Evolutionary conservation across 2,113 vertebrate genomes (phyloP), one percentile per base, ranked within the genome.

Genomic region (Lasiurus borealis): DNA sequence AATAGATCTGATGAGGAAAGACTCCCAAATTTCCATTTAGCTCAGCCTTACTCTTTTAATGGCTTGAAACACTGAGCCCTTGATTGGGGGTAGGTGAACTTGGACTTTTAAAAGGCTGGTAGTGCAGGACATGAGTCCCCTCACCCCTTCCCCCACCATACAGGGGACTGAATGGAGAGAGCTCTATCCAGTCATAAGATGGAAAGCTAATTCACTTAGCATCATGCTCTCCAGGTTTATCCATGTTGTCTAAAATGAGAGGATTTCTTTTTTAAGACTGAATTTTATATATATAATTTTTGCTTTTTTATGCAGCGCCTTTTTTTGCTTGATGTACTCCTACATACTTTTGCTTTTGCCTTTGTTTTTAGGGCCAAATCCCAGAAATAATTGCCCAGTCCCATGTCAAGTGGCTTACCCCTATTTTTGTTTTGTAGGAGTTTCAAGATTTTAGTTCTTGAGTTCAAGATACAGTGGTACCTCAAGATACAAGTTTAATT

Each of bases 101-200:
- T 50, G 48, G 48, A 50, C 48, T 13, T 50, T 50, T 50, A 50
- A 50, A 50, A 50, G 48, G 48, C 48, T 13, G 48, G 50, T 15
- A 50, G 8, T 46, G 8, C 48, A 50, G 46, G 9, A 31, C 3
- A 4, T 5, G 0, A 15, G 29, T 8, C 14, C 1, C 29, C 10
- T 76, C 12, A 21, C 5, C 7, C 0, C 3, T 36, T 18, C 31
- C 19, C 82, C 71, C 16, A 19, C 25, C 13, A 8, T 7, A 59
- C 6, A 14, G 44, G 11, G 8, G 19, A 10, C 34, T 18, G 21
- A 21, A 31, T 25, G 29, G 25, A 48, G 25, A 14, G 18, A 8
- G 18, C 40, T 40, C 40, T 5, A 40, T 40, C 40, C 40, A 40
- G 40, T 40, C 5, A 40, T 40, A 50, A 50, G 50, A 15, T 50